A percentile compares a stretch with the other conserved stretches of the same genome.
Conservation (phyloP, 2,113 vertebrate genomes). For the Mustela lutreola region DNA sequence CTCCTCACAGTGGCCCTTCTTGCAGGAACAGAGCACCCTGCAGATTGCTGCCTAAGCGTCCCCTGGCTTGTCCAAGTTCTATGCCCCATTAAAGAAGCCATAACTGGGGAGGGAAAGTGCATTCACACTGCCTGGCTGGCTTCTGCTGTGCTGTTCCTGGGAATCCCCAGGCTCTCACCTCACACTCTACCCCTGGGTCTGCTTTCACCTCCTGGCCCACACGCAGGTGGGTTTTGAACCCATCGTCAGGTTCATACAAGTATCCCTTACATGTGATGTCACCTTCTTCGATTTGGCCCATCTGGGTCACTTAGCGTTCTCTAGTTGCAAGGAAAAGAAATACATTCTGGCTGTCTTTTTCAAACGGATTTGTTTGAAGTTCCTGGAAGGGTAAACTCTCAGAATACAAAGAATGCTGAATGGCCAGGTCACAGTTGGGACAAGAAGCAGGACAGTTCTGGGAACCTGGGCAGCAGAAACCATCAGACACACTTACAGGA, state of each 20-base stretch:
- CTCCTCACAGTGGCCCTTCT: not conserved
- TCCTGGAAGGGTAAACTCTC: constrained; percentile 11
- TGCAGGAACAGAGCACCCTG: not conserved
- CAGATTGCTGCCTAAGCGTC: not conserved
- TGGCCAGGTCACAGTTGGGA: not conserved
- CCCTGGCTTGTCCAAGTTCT: not conserved
- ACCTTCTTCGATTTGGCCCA: not conserved
- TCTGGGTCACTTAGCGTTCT: not conserved
- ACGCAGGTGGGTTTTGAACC: not conserved
- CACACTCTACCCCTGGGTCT: not conserved
- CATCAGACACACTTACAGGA: not conserved
- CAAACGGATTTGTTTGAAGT: not conserved
- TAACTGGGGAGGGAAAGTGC: not conserved
- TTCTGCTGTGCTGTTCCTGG: not conserved
- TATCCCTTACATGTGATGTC: not conserved
- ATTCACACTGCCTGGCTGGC: not conserved
- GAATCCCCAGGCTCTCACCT: not conserved
- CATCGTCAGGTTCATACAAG: not conserved
- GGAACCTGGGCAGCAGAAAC: not conserved
- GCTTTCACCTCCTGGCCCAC: not conserved
- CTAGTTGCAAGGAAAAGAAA: constrained; percentile 25
- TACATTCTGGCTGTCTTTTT: not conserved
- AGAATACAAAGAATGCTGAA: not conserved
- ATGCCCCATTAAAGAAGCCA: not conserved
- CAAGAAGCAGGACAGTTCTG: not conserved